These are phyloP conservation scores for Mya arenaria DNA, from an alignment of 1,140 invertebrate species.

Conservation along the genomic window DNA sequence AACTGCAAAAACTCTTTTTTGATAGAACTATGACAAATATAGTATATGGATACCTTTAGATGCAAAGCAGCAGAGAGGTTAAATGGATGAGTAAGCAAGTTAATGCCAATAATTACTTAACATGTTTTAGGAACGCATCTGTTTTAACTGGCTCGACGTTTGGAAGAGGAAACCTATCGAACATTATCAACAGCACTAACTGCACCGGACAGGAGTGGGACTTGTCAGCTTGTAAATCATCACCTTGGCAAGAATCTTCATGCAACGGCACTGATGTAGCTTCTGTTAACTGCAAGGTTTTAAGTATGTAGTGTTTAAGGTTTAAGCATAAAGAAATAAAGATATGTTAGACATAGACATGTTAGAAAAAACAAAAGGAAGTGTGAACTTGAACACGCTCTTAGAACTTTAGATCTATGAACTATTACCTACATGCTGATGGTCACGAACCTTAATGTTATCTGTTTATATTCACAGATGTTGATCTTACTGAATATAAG, in stretches of 20 bases:
- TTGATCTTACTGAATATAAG: too few species aligned
- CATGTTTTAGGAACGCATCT: slow-evolving; percentile 18
- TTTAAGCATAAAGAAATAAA: too few species aligned
- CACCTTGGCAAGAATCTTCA: background rate
- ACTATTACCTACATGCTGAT: background rate
- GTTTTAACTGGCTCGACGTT: background rate
- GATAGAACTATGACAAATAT: background rate
- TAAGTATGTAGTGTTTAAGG: slow-evolving; percentile 7
- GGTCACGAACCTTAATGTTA: background rate
- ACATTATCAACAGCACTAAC: background rate
- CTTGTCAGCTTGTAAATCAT: background rate
- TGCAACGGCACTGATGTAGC: background rate
- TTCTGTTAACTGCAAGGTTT: background rate
- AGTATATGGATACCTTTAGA: too few species aligned
- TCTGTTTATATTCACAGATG: background rate
- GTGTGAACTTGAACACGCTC: too few species aligned
- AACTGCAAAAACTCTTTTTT: too few species aligned
- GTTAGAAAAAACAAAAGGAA: too few species aligned
- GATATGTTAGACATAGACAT: too few species aligned
- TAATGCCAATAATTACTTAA: background rate
- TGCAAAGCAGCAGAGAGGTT: too few species aligned
- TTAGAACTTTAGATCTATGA: background rate
- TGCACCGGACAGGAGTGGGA: background rate
- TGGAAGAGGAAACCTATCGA: background rate
- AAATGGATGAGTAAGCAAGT: too few species aligned